A percentile compares a stretch with the other conserved stretches of the same genome.
phyloP scores from a whole-genome alignment of 2,113 vertebrate genomes.

The Chloroceryle aenea region DNA sequence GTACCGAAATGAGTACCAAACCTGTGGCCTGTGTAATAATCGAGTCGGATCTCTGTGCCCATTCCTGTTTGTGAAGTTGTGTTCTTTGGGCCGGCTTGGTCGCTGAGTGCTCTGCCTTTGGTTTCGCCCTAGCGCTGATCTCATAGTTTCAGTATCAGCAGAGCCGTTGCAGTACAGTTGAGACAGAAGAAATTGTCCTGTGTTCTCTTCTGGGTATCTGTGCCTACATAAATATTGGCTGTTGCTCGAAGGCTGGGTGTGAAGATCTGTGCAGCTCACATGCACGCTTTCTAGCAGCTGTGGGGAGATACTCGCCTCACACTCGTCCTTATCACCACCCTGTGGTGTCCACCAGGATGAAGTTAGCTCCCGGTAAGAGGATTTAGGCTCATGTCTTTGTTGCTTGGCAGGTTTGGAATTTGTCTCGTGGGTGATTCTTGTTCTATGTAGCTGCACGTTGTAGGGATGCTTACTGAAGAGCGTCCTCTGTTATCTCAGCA shows the following conservation, averaged over 20 bases:
- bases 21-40: background rate
- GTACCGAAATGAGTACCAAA: background rate
- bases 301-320: background rate
- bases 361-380: background rate
- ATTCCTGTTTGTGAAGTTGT: background rate
- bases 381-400: background rate
- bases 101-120: background rate
- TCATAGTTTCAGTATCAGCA: background rate
- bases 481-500: rapidly evolving
- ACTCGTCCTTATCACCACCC: background rate
- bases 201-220: background rate
- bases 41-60: background rate
- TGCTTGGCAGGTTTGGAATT: background rate
- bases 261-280: background rate
- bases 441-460: rapidly evolving
- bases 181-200: background rate
- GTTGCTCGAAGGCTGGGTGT: background rate
- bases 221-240: background rate
- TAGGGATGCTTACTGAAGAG: background rate
- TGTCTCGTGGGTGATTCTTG: background rate
- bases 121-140: background rate
- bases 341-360: background rate
- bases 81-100: background rate
- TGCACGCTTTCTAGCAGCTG: background rate
- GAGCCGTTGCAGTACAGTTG: background rate